These are phyloP conservation scores for Ifrita kowaldi DNA, from an alignment of 2,113 vertebrate genomes.

Conservation along the genomic window DNA sequence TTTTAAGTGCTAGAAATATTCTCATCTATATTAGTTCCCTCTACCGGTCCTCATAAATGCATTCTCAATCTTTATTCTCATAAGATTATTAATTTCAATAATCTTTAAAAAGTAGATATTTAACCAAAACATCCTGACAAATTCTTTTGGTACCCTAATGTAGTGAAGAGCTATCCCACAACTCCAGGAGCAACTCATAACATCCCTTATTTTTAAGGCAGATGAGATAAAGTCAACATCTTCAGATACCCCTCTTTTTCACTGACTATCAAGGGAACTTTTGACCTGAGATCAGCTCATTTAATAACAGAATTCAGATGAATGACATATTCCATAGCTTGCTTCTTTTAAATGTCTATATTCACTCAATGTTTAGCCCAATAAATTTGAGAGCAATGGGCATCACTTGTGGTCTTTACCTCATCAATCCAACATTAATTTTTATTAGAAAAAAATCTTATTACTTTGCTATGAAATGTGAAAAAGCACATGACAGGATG, in stretches of 20 bases:
- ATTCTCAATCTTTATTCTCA: background rate
- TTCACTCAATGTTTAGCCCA: background rate
- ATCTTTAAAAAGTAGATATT: background rate
- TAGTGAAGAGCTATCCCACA: background rate
- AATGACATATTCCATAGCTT: background rate
- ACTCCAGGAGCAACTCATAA: background rate
- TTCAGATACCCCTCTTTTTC: background rate
- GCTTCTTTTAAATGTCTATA: background rate
- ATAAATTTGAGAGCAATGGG: background rate
- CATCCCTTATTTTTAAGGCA: background rate
- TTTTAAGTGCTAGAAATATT: background rate
- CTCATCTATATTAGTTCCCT: background rate
- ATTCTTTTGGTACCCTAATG: background rate
- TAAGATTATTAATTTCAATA: background rate
- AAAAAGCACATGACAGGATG: background rate
- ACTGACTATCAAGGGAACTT: background rate
- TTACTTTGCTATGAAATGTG: background rate
- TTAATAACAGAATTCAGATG: background rate
- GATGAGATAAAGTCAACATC: background rate
- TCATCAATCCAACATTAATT: background rate
- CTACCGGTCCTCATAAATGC: background rate
- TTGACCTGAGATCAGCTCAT: background rate
- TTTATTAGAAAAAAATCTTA: background rate
- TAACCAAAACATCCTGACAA: background rate
- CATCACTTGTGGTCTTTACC: background rate